Conservation (phyloP, 2,113 vertebrate genomes). For the Triplophysa tibetana region DNA sequence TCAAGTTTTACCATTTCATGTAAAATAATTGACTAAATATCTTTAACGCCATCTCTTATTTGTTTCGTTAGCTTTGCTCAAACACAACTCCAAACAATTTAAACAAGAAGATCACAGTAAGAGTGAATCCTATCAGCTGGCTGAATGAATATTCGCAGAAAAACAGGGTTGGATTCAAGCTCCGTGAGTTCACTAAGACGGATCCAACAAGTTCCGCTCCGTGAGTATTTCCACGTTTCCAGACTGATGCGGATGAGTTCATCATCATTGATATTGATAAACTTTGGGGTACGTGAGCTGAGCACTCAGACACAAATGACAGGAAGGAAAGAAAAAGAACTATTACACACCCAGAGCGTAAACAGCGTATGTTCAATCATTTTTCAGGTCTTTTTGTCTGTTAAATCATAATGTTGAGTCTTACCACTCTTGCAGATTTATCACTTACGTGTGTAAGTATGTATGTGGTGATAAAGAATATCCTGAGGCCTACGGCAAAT, state of each 20-base stretch:
- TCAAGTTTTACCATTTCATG: no score
- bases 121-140: constrained; percentile 63
- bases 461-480: constrained; percentile 57
- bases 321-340: no score
- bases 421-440: constrained; percentile 17
- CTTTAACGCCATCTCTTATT: no score
- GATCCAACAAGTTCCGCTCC: neutral
- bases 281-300: no score
- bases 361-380: neutral
- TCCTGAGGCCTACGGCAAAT: constrained; percentile 57
- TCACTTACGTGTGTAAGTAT: constrained; percentile 56
- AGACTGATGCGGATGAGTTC: no score
- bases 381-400: neutral
- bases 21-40: no score
- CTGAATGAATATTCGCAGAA: constrained; percentile 68
- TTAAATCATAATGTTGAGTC: neutral
- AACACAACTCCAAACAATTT: neutral
- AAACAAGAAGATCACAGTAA: neutral
- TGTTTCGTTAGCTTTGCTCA: no score
- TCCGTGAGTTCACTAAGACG: constrained; percentile 33
- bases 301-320: no score
- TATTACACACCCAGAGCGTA: no score
- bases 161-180: neutral
- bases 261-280: no score
- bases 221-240: constrained; percentile 49